Percentiles rank a stretch among this genome's conserved stretches.
These are phyloP conservation scores for Rhingia rostrata DNA, from an alignment of 2,888 invertebrate genomes.

Conservation along the genomic window DNA sequence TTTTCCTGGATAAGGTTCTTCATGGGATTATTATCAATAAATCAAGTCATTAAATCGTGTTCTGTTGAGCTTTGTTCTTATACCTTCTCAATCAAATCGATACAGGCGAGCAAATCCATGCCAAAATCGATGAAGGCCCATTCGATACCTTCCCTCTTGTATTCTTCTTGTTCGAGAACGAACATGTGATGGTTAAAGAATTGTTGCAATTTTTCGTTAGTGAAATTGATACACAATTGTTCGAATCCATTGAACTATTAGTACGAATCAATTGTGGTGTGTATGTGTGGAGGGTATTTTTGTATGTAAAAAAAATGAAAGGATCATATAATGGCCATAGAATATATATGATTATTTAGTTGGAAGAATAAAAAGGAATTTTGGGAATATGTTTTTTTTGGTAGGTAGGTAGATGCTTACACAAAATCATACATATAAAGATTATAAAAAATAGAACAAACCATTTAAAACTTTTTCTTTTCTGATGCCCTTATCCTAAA, in stretches of 20 bases:
- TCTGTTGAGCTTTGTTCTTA: slow-evolving; percentile 51
- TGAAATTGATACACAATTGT: slow-evolving; percentile 97
- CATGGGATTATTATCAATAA: no score
- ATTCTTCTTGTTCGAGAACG: slow-evolving; percentile 96
- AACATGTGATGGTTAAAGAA: slow-evolving; percentile 98
- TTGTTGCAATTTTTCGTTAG: slow-evolving; percentile 96
- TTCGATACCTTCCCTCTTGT: slow-evolving; percentile 94
- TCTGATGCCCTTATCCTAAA: slow-evolving; percentile 3
- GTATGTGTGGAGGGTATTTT: slow-evolving; percentile 2
- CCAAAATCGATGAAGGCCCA: slow-evolving; percentile 97
- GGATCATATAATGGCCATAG: slow-evolving; percentile 23
- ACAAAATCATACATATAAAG: slow-evolving; percentile 65
- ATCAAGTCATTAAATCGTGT: slow-evolving; percentile 4
- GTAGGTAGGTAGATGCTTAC: slow-evolving; percentile 13
- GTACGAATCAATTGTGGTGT: slow-evolving; percentile 79
- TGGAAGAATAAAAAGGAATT: slow-evolving; percentile 13
- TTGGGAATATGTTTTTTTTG: slow-evolving; percentile 10
- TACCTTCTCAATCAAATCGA: slow-evolving; percentile 91
- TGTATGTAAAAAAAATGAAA: slow-evolving; percentile 19
- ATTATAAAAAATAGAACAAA: slow-evolving; percentile 27
- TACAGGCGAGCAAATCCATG: slow-evolving; percentile 93
- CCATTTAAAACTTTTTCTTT: background rate
- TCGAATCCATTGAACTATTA: slow-evolving; percentile 93
- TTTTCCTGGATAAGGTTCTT: no score
- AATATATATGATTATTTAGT: slow-evolving; percentile 15